phyloP scores from a whole-genome alignment of 2,797 vertebrate genomes.

The Alauda arvensis region DNA sequence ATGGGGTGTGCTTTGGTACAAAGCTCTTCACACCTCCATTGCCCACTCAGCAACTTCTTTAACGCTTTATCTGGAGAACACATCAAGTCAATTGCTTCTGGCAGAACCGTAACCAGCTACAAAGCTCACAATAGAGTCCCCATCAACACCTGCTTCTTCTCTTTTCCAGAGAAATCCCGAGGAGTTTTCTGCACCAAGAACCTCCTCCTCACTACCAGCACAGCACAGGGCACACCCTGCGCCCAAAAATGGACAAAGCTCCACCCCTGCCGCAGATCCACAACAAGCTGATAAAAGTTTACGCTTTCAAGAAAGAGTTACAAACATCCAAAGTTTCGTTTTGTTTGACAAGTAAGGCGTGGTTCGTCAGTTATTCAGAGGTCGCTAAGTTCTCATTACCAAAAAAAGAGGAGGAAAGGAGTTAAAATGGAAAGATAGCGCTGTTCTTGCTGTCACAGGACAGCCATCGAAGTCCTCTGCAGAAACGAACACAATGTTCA shows the following conservation, averaged over 20 bases:
- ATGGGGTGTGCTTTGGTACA: neutral
- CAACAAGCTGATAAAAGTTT: neutral
- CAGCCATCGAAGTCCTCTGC: fast-evolving
- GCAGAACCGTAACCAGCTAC: neutral
- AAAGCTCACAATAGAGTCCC: neutral
- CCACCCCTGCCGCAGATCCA: slow-evolving; percentile 33
- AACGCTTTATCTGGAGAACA: neutral
- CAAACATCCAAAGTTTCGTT: fast-evolving
- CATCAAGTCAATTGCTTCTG: slow-evolving; percentile 14
- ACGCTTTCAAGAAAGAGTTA: neutral
- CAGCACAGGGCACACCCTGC: neutral
- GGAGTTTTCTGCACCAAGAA: neutral
- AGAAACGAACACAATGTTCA: neutral
- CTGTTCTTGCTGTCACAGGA: neutral
- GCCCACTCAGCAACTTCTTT: neutral
- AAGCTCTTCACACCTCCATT: neutral
- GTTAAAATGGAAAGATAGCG: neutral
- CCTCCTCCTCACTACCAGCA: neutral
- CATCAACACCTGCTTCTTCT: neutral
- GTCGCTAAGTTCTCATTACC: neutral
- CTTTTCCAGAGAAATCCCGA: neutral
- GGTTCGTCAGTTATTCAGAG: neutral
- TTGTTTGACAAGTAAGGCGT: neutral
- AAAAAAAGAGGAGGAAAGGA: neutral
- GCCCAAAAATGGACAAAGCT: slow-evolving; percentile 33